These are phyloP conservation scores for Lepidurus apus DNA, from an alignment of 1,140 invertebrate species.

Conservation along the genomic window DNA sequence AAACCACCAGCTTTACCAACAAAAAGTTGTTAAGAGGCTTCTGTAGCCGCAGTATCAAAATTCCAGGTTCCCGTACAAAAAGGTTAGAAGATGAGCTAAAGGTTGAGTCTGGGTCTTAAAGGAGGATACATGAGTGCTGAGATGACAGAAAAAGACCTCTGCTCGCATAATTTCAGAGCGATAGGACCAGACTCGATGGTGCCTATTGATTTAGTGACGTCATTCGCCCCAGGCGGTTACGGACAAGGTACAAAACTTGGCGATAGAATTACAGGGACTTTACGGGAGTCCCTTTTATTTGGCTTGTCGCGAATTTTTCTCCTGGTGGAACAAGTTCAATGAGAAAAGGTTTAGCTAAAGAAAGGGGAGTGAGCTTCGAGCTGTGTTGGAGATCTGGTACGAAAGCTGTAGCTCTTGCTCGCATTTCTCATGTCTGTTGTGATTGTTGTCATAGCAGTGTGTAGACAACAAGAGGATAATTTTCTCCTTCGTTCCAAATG, in stretches of 20 bases:
- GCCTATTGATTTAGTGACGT: background rate
- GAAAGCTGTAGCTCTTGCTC: too few species aligned
- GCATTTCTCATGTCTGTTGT: background rate
- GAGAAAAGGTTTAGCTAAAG: background rate
- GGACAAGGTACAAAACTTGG: slow-evolving; percentile 4
- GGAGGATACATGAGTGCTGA: background rate
- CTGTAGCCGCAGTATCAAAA: too few species aligned
- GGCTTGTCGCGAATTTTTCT: background rate
- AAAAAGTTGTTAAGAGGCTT: too few species aligned
- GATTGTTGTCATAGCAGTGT: slow-evolving; percentile 1
- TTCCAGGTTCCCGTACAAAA: too few species aligned
- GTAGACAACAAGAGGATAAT: background rate
- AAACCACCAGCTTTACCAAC: too few species aligned
- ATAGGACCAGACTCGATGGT: background rate
- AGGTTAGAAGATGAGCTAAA: background rate
- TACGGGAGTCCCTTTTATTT: background rate
- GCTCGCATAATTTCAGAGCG: background rate
- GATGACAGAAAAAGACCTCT: background rate
- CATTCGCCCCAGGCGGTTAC: background rate
- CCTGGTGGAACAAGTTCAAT: background rate
- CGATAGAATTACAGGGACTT: background rate
- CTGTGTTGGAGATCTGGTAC: background rate
- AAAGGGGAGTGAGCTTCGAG: background rate
- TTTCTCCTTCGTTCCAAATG: background rate
- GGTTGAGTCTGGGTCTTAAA: background rate